Conservation (phyloP, 2,113 vertebrate genomes). For the Tringa solitaria region DNA sequence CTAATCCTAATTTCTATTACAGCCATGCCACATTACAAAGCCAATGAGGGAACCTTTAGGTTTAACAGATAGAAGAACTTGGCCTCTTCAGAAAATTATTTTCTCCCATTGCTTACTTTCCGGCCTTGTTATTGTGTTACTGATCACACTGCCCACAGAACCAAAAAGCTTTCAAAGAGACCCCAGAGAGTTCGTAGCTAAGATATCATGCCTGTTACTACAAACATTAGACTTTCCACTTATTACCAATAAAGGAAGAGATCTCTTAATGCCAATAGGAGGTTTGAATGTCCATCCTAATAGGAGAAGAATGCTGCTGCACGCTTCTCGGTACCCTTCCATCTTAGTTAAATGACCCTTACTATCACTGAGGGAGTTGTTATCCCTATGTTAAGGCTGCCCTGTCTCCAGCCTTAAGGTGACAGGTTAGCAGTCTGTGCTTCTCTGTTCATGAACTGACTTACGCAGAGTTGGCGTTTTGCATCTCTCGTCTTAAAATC, state of each 20-base stretch:
- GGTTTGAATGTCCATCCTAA: neutral
- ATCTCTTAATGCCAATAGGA: neutral
- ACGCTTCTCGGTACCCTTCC: neutral
- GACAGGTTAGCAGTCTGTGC: neutral
- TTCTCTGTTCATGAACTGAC: neutral
- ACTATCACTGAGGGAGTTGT: neutral
- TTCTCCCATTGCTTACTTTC: neutral
- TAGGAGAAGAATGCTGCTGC: neutral
- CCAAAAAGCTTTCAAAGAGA: neutral
- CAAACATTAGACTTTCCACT: neutral
- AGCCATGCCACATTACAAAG: neutral
- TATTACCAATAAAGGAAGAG: neutral
- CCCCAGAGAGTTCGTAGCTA: neutral
- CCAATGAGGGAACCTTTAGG: neutral
- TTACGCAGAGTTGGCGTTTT: neutral
- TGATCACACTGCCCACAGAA: neutral
- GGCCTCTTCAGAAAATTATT: neutral
- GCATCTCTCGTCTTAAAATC: neutral
- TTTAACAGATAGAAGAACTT: neutral
- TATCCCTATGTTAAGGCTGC: neutral
- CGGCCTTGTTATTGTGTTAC: neutral
- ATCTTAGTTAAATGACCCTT: neutral
- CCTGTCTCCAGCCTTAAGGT: neutral
- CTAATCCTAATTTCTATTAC: neutral
- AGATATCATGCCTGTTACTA: neutral